phyloP scores from a whole-genome alignment of 1,140 invertebrate species.

The Drosophila punjabiensis region DNA sequence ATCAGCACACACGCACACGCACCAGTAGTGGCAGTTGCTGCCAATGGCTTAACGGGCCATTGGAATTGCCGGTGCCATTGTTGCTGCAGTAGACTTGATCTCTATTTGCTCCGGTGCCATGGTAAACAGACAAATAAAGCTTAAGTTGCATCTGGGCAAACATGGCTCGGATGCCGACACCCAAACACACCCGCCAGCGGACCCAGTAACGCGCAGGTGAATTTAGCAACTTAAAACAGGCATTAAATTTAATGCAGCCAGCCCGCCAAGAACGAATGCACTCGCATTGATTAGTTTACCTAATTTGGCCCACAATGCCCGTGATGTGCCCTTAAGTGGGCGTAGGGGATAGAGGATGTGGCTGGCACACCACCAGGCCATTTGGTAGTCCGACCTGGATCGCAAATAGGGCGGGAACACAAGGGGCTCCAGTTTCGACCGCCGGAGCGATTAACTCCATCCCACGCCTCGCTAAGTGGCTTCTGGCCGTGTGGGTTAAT shows the following conservation, averaged over 20 bases:
- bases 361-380: slow-evolving; percentile 1
- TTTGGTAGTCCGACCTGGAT: not conserved
- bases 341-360: not conserved
- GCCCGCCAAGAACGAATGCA: slow-evolving; percentile 39
- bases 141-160: slow-evolving; percentile 64
- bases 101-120: slow-evolving; percentile 31
- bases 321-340: slow-evolving; percentile 15
- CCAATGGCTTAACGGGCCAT: slow-evolving; percentile 21
- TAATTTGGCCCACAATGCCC: slow-evolving; percentile 13
- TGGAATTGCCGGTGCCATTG: slow-evolving; percentile 25
- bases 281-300: slow-evolving; percentile 62
- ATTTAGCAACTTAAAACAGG: slow-evolving; percentile 24
- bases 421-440: not conserved
- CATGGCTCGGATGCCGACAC: slow-evolving; percentile 3
- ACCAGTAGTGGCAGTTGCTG: slow-evolving; percentile 18
- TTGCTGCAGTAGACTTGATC: slow-evolving; percentile 51
- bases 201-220: slow-evolving; percentile 22
- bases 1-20: slow-evolving; percentile 53
- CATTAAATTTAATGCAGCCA: slow-evolving; percentile 37
- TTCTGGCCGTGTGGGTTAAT: slow-evolving; percentile 53
- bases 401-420: slow-evolving; percentile 2
- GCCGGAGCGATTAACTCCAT: slow-evolving; percentile 27
- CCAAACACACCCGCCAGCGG: slow-evolving; percentile 12
- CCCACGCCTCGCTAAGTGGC: slow-evolving; percentile 28
- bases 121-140: slow-evolving; percentile 66